These are phyloP conservation scores for Pogona vitticeps DNA, from an alignment of 2,113 vertebrate genomes.

Conservation along the genomic window DNA sequence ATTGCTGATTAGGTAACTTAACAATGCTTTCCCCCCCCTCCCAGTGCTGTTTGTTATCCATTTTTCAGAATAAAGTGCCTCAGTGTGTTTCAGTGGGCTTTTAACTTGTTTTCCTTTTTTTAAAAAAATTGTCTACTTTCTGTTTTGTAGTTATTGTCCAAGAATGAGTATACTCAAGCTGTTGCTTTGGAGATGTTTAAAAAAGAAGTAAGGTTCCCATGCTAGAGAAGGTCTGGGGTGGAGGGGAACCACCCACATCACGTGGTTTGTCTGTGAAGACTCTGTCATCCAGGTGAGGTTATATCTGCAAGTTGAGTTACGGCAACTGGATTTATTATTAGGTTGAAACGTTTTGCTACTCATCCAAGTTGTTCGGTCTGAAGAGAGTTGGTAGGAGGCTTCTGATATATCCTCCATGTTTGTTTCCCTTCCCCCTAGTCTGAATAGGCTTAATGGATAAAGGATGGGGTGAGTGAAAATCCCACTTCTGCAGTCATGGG, in stretches of 20 bases:
- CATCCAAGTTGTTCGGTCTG: too few relatives aligned
- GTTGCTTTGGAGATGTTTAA: not conserved
- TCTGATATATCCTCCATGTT: too few relatives aligned
- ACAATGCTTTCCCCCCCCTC: not conserved
- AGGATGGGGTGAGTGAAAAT: too few relatives aligned
- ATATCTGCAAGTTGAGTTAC: too few relatives aligned
- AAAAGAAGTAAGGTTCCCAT: not conserved
- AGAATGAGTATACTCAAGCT: not conserved
- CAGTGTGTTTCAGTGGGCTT: constrained; percentile 60
- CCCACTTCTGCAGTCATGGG: too few relatives aligned
- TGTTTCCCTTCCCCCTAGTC: too few relatives aligned
- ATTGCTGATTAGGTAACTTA: not conserved
- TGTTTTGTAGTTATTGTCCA: not conserved
- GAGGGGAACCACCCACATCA: too few relatives aligned
- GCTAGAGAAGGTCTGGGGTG: not conserved
- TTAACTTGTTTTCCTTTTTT: constrained; percentile 45
- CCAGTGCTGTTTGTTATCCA: constrained; percentile 11
- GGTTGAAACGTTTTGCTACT: too few relatives aligned
- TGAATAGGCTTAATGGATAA: too few relatives aligned
- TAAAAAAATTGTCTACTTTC: constrained; percentile 25
- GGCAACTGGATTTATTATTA: too few relatives aligned
- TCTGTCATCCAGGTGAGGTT: too few relatives aligned
- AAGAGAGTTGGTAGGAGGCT: too few relatives aligned
- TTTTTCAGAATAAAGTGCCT: constrained; percentile 68
- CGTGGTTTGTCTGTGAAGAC: not conserved